Conservation (phyloP, 2,888 invertebrate species). For the Adineta ricciae region DNA sequence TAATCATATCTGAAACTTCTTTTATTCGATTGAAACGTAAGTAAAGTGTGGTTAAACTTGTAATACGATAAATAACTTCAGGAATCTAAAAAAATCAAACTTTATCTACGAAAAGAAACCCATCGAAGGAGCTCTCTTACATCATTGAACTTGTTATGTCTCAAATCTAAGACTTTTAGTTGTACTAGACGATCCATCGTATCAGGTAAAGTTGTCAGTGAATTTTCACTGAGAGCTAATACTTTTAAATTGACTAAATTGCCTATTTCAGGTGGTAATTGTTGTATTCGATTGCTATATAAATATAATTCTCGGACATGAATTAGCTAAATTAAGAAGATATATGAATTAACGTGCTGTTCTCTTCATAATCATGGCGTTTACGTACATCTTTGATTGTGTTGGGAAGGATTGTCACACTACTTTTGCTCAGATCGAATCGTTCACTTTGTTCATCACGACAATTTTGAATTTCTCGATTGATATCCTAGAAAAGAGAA, state of each 20-base stretch:
- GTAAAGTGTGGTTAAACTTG: conserved; percentile 83
- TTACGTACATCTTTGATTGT: conserved; percentile 31
- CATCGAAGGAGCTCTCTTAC: conserved; percentile 40
- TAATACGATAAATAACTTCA: conserved; percentile 82
- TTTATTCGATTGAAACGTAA: conserved; percentile 89
- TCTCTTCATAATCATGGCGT: background rate
- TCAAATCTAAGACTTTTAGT: conserved; percentile 81
- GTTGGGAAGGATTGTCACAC: conserved; percentile 31
- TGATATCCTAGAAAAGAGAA: conserved; percentile 24
- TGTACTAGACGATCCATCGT: conserved; percentile 73
- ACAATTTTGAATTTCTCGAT: conserved; percentile 30
- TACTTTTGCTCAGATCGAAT: conserved; percentile 33
- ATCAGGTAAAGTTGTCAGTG: conserved; percentile 85
- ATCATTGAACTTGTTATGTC: conserved; percentile 93
- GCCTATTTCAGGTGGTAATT: conserved; percentile 56
- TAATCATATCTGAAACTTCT: conserved; percentile 77
- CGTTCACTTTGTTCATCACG: conserved; percentile 31
- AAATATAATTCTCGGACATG: conserved; percentile 70
- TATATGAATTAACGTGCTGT: too few species aligned
- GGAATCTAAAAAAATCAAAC: conserved; percentile 62
- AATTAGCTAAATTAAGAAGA: background rate
- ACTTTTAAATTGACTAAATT: conserved; percentile 68
- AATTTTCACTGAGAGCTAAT: conserved; percentile 91
- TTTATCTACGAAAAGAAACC: background rate
- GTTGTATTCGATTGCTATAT: conserved; percentile 89